Evolutionary conservation across 2,797 vertebrate species (phyloP).

Genomic region (Tadarida brasiliensis): DNA sequence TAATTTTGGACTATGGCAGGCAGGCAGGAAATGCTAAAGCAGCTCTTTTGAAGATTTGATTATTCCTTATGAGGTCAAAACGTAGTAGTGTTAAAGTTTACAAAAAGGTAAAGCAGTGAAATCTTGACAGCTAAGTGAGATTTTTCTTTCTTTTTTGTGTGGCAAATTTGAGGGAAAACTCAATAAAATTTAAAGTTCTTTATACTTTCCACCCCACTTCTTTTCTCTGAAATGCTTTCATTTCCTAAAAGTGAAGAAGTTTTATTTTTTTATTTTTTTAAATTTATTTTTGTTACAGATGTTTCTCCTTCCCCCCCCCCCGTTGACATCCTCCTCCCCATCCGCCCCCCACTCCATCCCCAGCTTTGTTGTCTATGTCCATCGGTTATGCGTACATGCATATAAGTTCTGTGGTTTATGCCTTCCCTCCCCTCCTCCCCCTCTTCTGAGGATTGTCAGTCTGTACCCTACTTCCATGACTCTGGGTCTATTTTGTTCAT

Average conservation of each 20-base stretch:
- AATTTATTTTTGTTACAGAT: no score
- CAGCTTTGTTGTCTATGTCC: no score
- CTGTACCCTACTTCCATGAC: no score
- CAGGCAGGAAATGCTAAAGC: constrained; percentile 70
- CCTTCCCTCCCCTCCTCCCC: no score
- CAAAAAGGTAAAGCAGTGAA: constrained; percentile 55
- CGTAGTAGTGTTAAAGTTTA: constrained; percentile 57
- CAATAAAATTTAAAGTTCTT: neutral
- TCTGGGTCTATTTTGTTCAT: no score
- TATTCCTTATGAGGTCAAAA: constrained; percentile 68
- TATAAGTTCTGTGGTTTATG: no score
- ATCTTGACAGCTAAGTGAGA: constrained; percentile 38
- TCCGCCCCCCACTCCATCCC: no score
- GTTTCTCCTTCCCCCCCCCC: no score
- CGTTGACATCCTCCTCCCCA: no score
- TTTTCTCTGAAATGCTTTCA: constrained; percentile 24
- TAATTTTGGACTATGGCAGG: constrained; percentile 67
- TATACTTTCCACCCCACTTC: neutral
- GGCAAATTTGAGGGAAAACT: neutral
- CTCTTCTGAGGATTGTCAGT: no score
- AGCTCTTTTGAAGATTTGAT: constrained; percentile 64
- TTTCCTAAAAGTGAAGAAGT: constrained; percentile 20
- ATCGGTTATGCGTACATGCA: no score
- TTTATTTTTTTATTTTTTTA: neutral
- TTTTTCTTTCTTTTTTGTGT: constrained; percentile 8